phyloP scores from a whole-genome alignment of 2,888 invertebrate genomes.

The Matsumyia berberina region DNA sequence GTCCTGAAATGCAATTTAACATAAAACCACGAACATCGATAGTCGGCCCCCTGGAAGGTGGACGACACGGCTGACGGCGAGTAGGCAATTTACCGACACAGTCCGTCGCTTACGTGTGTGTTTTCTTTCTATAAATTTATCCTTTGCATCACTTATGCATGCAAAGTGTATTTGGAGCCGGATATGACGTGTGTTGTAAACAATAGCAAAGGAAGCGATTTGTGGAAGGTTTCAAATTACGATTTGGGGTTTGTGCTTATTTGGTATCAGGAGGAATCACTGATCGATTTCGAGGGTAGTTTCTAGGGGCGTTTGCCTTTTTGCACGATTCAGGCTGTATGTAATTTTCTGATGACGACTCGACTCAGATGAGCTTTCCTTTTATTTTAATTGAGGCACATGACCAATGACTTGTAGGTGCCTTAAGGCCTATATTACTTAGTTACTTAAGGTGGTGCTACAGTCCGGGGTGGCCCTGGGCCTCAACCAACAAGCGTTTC shows the following conservation, averaged over 20 bases:
- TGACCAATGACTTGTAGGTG: no score
- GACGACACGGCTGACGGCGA: background rate
- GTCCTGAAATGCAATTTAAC: slow-evolving; percentile 65
- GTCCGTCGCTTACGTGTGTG: background rate
- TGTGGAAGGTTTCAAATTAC: slow-evolving; percentile 57
- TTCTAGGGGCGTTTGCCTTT: slow-evolving; percentile 21
- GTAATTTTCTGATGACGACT: no score
- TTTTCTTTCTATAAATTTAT: slow-evolving; percentile 16
- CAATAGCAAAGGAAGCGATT: slow-evolving; percentile 35
- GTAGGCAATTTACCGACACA: slow-evolving; percentile 38
- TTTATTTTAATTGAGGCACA: no score
- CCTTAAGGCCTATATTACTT: no score
- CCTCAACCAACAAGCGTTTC: no score
- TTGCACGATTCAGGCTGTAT: no score
- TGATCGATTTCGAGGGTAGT: slow-evolving; percentile 48
- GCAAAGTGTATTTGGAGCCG: slow-evolving; percentile 56
- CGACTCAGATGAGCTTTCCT: no score
- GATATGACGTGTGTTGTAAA: slow-evolving; percentile 60
- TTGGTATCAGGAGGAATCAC: slow-evolving; percentile 19
- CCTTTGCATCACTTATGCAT: slow-evolving; percentile 19
- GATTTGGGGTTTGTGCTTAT: slow-evolving; percentile 33
- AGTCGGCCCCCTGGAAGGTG: slow-evolving; percentile 8
- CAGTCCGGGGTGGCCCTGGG: no score
- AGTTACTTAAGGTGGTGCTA: no score
- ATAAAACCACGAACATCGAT: slow-evolving; percentile 63